These are phyloP conservation scores for Cathartes aura DNA, from an alignment of 2,113 vertebrate genomes.

Conservation along the genomic window DNA sequence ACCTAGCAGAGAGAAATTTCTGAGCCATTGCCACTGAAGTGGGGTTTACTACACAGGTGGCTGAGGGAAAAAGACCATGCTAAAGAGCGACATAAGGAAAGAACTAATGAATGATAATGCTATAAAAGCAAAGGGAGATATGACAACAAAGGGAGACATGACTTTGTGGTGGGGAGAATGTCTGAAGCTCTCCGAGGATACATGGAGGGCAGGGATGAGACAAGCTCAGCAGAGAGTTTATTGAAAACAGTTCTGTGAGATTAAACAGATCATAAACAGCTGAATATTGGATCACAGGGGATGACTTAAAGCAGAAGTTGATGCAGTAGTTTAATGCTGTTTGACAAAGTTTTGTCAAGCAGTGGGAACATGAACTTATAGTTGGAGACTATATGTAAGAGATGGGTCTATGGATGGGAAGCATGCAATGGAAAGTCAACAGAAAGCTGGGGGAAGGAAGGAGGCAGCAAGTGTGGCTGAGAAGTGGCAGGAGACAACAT, in stretches of 20 bases:
- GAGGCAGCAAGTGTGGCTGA: neutral
- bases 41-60: neutral
- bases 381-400: neutral
- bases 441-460: neutral
- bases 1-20: neutral
- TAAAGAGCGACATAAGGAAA: neutral
- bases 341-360: neutral
- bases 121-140: neutral
- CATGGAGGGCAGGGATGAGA: neutral
- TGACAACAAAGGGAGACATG: neutral
- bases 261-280: neutral
- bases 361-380: neutral
- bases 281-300: neutral
- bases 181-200: neutral
- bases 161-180: neutral
- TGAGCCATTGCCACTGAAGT: neutral
- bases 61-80: neutral
- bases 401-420: neutral
- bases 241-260: neutral
- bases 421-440: neutral
- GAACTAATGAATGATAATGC: neutral
- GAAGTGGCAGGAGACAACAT: neutral
- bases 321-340: neutral
- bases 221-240: neutral
- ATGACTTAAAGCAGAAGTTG: neutral